phyloP scores from a whole-genome alignment of 1,140 invertebrate genomes.

The Asbolus verrucosus region DNA sequence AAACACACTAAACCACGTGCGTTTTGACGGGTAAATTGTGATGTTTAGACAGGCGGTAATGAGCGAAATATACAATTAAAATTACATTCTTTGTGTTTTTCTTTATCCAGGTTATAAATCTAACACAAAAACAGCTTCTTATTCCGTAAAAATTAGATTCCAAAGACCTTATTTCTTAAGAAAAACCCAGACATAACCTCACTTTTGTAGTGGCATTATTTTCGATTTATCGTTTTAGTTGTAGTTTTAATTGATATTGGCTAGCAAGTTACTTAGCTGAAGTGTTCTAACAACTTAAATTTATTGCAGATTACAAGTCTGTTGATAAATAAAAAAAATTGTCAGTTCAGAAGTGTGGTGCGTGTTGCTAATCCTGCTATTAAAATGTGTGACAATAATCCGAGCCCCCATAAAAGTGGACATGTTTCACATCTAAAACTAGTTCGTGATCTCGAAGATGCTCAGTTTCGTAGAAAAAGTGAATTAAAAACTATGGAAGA shows the following conservation, averaged over 20 bases:
- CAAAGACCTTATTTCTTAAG: background rate
- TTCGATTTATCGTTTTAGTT: background rate
- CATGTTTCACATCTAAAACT: too few species aligned
- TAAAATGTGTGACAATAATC: too few species aligned
- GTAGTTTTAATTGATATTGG: too few species aligned
- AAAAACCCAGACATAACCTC: conserved; percentile 6
- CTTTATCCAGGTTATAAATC: background rate
- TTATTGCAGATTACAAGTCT: too few species aligned
- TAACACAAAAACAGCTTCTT: background rate
- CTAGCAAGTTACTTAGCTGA: background rate
- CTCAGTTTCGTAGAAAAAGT: background rate
- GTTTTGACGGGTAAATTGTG: conserved; percentile 2
- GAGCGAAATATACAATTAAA: background rate
- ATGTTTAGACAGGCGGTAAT: conserved; percentile 13
- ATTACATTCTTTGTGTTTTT: background rate
- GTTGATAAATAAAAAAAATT: too few species aligned
- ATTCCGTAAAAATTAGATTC: background rate
- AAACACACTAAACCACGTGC: background rate
- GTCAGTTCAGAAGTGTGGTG: too few species aligned
- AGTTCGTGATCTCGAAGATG: too few species aligned
- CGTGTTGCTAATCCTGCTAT: too few species aligned
- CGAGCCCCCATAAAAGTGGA: too few species aligned
- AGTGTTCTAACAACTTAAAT: background rate
- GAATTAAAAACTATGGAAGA: background rate
- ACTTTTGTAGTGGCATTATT: conserved; percentile 16